Evolutionary conservation across 2,888 invertebrate species (phyloP), one percentile per base, ranked within the genome.

Genomic region (Eupithecia subfuscata): DNA sequence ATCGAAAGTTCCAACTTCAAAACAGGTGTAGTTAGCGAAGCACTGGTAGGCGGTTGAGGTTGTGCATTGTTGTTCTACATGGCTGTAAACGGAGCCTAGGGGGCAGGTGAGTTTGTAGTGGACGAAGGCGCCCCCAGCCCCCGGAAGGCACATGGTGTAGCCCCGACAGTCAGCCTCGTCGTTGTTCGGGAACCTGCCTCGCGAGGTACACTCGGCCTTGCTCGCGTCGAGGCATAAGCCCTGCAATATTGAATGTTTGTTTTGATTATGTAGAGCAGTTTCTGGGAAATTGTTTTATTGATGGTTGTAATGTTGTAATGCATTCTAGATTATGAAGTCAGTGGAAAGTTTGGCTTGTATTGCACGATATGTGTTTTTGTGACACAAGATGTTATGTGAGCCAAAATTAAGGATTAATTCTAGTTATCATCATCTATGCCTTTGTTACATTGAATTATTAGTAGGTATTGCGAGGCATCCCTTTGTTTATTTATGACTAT

Each of bases 91-190:
- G 67, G 89, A 91, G 65, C 88, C 86, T 22, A 86, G 80, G 0
- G 95, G 94, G 74, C 95, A 95, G 2, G 83, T 82, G 1, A 94
- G 86, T 76, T 91, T 88, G 82, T 91, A 89, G 60, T 90, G 88
- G 2, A 88, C 88, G 78, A 88, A 92, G 18, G 84, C 80, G 1
- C 88, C 88, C 0, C 85, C 85, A 11, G 83, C n/a, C 14, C 68
- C 82, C 0, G 76, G 74, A 0, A 94, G 82, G 74, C 95, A 95
- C 83, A 93, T 90, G n/a, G 90, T 89, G 80, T 89, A 94, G 0
- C 93, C 93, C 6, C 89, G 84, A 75, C 95, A 95, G 69, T 90
- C 88, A 7, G 84, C 82, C 3, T 83, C 82, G 30, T 87, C 84
- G 69, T 91, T 86, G 78, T 92, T 90, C 2, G 92, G 90, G 75